phyloP scores from a whole-genome alignment of 2,888 invertebrate species.

The Lycaena phlaeas region DNA sequence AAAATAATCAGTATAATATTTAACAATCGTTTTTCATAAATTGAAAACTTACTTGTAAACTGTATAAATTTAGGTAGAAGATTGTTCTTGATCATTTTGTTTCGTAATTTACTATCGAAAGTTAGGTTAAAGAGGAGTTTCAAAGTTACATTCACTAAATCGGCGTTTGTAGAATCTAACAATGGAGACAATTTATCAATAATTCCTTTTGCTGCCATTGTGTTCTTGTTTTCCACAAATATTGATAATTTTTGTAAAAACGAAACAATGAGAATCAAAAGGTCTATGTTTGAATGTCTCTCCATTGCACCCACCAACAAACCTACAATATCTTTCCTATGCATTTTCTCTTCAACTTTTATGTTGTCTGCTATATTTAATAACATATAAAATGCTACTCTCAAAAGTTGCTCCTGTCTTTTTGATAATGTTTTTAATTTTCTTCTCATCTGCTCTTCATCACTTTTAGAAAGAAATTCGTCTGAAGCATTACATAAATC shows the following conservation, averaged over 20 bases:
- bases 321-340: conserved; percentile 91
- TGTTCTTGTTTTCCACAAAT: conserved; percentile 94
- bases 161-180: conserved; percentile 77
- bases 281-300: conserved; percentile 87
- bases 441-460: conserved; percentile 83
- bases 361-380: conserved; percentile 96
- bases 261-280: conserved; percentile 90
- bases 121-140: conserved; percentile 95
- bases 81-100: conserved; percentile 91
- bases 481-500: conserved; percentile 70
- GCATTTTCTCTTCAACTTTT: conserved; percentile 97
- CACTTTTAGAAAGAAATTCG: conserved; percentile 68
- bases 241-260: conserved; percentile 96
- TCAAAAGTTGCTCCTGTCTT: conserved; percentile 93
- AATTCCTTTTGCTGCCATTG: conserved; percentile 87
- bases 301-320: conserved; percentile 91
- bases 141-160: conserved; percentile 86
- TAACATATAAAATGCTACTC: conserved; percentile 93
- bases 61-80: conserved; percentile 91
- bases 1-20: too few relatives aligned
- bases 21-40: not conserved
- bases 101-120: conserved; percentile 90
- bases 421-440: conserved; percentile 87
- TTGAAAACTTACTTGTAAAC: conserved; percentile 79
- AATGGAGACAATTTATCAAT: conserved; percentile 88